Percentiles rank a stretch among this genome's conserved stretches.
phyloP scores from a whole-genome alignment of 2,888 invertebrate species.

The Fragum whitleyi region DNA sequence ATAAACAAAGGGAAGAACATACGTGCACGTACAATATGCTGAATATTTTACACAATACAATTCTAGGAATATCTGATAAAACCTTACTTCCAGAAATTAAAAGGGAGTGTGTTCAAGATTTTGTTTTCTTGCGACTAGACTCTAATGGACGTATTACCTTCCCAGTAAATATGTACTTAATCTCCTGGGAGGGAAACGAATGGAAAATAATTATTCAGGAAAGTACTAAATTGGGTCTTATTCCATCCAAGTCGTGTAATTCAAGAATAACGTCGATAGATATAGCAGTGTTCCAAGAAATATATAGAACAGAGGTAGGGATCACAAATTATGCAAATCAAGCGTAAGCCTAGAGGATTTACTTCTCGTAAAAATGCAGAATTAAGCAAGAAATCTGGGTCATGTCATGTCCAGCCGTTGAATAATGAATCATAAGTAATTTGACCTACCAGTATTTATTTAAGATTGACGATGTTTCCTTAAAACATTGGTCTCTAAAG shows the following conservation, averaged over 20 bases:
- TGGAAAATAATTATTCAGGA: slow-evolving; percentile 8
- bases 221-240: not conserved
- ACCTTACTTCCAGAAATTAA: too few species aligned
- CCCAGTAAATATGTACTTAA: not conserved
- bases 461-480: too few species aligned
- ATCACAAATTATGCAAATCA: not conserved
- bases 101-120: too few species aligned
- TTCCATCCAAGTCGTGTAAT: not conserved
- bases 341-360: not conserved
- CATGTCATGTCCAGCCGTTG: slow-evolving; percentile 1
- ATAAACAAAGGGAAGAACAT: too few species aligned
- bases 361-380: not conserved
- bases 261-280: not conserved
- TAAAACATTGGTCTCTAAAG: too few species aligned
- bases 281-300: not conserved
- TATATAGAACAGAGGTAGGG: too few species aligned
- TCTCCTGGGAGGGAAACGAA: not conserved
- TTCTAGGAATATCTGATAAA: too few species aligned
- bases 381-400: not conserved
- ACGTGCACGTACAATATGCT: too few species aligned
- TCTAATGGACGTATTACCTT: not conserved
- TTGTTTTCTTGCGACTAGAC: not conserved
- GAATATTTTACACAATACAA: too few species aligned
- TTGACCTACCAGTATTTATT: too few species aligned
- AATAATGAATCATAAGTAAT: slow-evolving; percentile 4